These are phyloP conservation scores for Chunga burmeisteri DNA, from an alignment of 2,113 vertebrate genomes.

Conservation along the genomic window DNA sequence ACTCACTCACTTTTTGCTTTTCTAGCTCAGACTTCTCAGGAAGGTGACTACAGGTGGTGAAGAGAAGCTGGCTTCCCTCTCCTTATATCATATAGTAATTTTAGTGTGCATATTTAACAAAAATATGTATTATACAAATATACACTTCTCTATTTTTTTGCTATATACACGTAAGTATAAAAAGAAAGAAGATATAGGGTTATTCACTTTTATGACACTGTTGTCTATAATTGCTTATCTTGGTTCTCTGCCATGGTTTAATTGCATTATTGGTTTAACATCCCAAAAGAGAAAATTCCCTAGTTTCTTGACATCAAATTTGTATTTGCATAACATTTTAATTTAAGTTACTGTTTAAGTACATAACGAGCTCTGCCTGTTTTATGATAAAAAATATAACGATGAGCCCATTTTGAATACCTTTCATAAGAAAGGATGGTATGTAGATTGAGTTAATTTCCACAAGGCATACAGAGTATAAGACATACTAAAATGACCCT, in stretches of 20 bases:
- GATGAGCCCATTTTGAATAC: not conserved
- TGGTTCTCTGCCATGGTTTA: not conserved
- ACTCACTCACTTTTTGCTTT: not conserved
- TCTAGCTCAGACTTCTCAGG: not conserved
- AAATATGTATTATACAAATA: not conserved
- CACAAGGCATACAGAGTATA: not conserved
- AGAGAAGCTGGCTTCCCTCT: not conserved
- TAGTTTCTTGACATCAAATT: not conserved
- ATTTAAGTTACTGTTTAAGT: not conserved
- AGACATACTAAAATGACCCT: not conserved
- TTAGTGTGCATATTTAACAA: not conserved
- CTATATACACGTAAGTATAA: not conserved
- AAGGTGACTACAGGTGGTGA: not conserved
- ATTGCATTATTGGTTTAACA: not conserved
- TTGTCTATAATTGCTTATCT: not conserved
- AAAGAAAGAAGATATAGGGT: not conserved
- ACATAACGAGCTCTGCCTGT: not conserved
- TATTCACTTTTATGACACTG: not conserved
- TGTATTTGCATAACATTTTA: conserved; percentile 13
- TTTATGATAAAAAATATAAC: not conserved
- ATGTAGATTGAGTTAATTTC: not conserved
- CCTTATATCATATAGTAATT: not conserved
- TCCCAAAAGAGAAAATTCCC: not conserved
- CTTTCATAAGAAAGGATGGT: not conserved
- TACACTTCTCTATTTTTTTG: not conserved